Evolutionary conservation across 2,888 invertebrate genomes (phyloP), one percentile per base, ranked within the genome.

Genomic region (Sinohyriopsis cumingii): DNA sequence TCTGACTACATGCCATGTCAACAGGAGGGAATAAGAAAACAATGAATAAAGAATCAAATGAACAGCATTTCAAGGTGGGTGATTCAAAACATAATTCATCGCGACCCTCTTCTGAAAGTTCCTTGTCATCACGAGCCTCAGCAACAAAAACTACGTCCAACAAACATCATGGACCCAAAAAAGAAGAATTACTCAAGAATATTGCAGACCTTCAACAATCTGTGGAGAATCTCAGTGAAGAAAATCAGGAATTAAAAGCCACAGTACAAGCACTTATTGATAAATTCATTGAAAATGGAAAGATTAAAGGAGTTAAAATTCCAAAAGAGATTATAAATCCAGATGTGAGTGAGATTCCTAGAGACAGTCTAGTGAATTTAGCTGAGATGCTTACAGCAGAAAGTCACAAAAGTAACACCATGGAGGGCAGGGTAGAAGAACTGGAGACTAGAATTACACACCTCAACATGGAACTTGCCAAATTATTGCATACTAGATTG

Each of bases 401-500:
- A 65, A 67, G 72, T 57, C 76, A 67, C 60, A 73, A 76, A 65
- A 76, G 72, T 71, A 66, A 76, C 45, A 74, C 78, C 22, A 69
- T 86, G 67, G 87, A 85, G 60, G 76, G 78, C 18, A 69, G 87
- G 28, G 71, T 89, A 22, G 88, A 87, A 68, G 86, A 88, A 61
- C 72, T 89, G 28, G 89, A 89, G 69, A 87, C 86, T n/a, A 74
- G 87, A 68, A 80, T 89, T 28, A 89, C 89, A 22, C 80, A 85
- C 71, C 70, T 87, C 72, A 88, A 79, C 63, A 77, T 79, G 69
- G 86, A 87, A 66, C 67, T 89, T 45, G 87, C 86, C 2, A 87
- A 86, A 71, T 72, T 86, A 68, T 67, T 86, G 55, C 76, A 80
- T 65, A 79, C 85, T 69, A 85, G 85, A 63, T 64, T 84, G 59